These are phyloP conservation scores for Sinocyclocheilus anophthalmus DNA, from an alignment of 2,113 vertebrate species.

Conservation along the genomic window DNA sequence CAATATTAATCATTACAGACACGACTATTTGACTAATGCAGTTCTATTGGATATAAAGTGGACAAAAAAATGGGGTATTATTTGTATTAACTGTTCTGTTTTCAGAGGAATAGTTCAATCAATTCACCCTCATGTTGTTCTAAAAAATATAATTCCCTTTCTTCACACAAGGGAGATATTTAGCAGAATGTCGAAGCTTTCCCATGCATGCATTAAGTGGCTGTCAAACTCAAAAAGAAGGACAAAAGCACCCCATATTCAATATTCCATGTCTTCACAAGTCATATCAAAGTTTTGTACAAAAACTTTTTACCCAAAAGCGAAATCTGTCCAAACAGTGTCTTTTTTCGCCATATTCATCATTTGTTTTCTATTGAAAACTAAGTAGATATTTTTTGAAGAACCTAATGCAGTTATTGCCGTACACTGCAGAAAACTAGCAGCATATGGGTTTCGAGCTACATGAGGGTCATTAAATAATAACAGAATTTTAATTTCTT, in stretches of 20 bases:
- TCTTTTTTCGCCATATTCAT: not conserved
- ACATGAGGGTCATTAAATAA: too few species aligned
- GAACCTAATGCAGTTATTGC: not conserved
- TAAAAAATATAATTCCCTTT: too few species aligned
- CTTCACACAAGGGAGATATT: too few species aligned
- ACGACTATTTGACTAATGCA: not conserved
- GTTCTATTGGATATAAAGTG: not conserved
- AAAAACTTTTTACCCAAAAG: not conserved
- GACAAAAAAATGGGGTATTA: not conserved
- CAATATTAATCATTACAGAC: not conserved
- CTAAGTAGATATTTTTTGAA: not conserved
- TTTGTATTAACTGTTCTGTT: not conserved
- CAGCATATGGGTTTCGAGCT: not conserved
- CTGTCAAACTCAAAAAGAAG: too few species aligned
- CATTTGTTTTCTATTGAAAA: not conserved
- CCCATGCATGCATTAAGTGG: too few species aligned
- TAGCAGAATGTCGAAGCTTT: too few species aligned
- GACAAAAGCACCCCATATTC: too few species aligned
- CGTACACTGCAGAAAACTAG: not conserved
- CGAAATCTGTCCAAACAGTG: not conserved
- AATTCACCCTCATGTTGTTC: too few species aligned
- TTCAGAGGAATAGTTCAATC: not conserved
- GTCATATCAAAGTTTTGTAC: not conserved
- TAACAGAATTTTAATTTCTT: not conserved
- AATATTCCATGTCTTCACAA: not conserved